Conservation (phyloP, 1,140 invertebrate species). For the Vanessa atalanta region DNA sequence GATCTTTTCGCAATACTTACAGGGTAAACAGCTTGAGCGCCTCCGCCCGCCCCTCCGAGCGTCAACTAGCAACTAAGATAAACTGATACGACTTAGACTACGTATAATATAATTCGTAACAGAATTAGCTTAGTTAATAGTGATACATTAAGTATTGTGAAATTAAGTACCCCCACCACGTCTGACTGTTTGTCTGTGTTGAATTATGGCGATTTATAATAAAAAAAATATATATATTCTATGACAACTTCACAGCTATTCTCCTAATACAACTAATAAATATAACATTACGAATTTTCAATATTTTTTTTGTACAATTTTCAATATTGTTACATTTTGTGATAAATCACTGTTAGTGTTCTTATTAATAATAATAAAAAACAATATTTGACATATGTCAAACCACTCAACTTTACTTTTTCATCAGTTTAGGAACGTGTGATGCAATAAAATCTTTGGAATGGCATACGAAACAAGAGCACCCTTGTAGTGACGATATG, state of each 20-base stretch:
- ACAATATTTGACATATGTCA: neutral
- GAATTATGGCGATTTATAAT: too few relatives aligned
- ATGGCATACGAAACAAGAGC: constrained; percentile 49
- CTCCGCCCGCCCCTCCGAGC: constrained; percentile 30
- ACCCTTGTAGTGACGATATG: constrained; percentile 60
- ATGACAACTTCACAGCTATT: too few relatives aligned
- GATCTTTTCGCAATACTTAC: constrained; percentile 79
- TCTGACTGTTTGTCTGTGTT: too few relatives aligned
- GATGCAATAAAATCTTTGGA: constrained; percentile 38
- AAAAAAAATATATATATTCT: too few relatives aligned
- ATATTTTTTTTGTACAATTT: too few relatives aligned
- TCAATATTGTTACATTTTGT: too few relatives aligned
- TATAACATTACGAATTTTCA: too few relatives aligned
- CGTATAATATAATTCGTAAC: neutral
- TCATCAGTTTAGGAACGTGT: constrained; percentile 10
- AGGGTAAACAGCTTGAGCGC: constrained; percentile 68
- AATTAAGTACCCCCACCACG: too few relatives aligned
- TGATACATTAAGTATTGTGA: too few relatives aligned
- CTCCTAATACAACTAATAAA: too few relatives aligned
- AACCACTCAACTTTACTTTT: neutral
- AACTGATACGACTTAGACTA: constrained; percentile 13
- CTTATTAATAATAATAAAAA: neutral
- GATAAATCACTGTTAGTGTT: too few relatives aligned
- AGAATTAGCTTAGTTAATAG: neutral
- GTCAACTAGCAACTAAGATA: constrained; percentile 27